These are phyloP conservation scores for Callithrix jacchus DNA, from an alignment of 2,113 vertebrate species.

Conservation along the genomic window DNA sequence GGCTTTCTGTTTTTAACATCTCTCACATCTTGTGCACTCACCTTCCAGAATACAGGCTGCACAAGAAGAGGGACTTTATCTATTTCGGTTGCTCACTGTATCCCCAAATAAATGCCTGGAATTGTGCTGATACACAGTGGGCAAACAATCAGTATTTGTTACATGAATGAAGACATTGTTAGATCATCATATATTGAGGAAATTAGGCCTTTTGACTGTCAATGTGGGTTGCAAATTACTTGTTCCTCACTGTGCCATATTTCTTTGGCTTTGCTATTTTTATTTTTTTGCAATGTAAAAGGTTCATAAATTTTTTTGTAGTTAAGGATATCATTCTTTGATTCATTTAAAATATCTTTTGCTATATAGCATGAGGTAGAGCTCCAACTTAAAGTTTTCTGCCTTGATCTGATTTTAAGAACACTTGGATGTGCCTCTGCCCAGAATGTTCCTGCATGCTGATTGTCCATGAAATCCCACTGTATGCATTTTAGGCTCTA, in stretches of 20 bases:
- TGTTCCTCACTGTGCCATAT: not conserved
- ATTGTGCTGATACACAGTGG: not conserved
- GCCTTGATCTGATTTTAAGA: not conserved
- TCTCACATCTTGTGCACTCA: not conserved
- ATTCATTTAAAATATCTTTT: constrained; percentile 18
- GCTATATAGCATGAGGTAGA: not conserved
- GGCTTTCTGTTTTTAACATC: not conserved
- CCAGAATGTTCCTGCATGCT: not conserved
- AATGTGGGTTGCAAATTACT: not conserved
- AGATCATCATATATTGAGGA: not conserved
- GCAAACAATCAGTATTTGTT: not conserved
- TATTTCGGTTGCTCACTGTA: not conserved
- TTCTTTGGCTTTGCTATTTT: constrained; percentile 1
- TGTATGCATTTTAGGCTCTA: not conserved
- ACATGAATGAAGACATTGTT: too few relatives aligned
- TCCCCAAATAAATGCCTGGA: not conserved
- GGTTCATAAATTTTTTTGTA: not conserved
- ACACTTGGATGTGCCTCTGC: not conserved
- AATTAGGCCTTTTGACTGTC: not conserved
- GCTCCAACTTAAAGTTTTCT: not conserved
- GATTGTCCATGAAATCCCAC: not conserved
- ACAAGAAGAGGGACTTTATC: not conserved
- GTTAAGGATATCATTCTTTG: not conserved
- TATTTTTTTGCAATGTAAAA: not conserved
- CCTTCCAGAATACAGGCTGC: not conserved